Percentiles rank a stretch among this genome's conserved stretches.
phyloP scores from a whole-genome alignment of 2,113 vertebrate genomes.

The Microtus ochrogaster region DNA sequence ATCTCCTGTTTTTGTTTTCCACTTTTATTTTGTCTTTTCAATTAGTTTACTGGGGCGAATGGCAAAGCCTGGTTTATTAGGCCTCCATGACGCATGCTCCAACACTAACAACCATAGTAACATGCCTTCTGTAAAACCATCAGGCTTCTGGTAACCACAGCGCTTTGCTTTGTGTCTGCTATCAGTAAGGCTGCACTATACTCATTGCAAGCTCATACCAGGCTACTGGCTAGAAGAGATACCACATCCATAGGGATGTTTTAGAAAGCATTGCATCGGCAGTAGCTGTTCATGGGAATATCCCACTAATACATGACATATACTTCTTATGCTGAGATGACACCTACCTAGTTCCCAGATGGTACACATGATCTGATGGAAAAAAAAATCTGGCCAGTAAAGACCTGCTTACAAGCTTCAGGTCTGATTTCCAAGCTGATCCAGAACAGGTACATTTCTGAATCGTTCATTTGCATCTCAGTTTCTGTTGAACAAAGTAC shows the following conservation, averaged over 20 bases:
- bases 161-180: neutral
- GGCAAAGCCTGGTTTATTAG: neutral
- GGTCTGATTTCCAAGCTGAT: neutral
- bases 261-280: neutral
- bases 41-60: neutral
- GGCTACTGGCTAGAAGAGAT: neutral
- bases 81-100: neutral
- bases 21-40: neutral
- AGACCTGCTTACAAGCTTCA: neutral
- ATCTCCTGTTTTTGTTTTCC: neutral
- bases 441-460: neutral
- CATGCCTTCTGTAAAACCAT: neutral
- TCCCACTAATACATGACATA: neutral
- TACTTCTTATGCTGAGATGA: neutral
- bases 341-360: neutral
- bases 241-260: neutral
- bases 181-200: neutral
- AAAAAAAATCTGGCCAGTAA: neutral
- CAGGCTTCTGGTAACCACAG: neutral
- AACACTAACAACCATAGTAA: neutral
- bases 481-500: neutral
- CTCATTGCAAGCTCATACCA: neutral
- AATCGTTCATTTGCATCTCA: neutral
- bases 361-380: neutral
- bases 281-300: neutral